Percentiles rank a stretch among this genome's conserved stretches.
These are phyloP conservation scores for Sinella curviseta DNA, from an alignment of 1,140 invertebrate species.

Conservation along the genomic window DNA sequence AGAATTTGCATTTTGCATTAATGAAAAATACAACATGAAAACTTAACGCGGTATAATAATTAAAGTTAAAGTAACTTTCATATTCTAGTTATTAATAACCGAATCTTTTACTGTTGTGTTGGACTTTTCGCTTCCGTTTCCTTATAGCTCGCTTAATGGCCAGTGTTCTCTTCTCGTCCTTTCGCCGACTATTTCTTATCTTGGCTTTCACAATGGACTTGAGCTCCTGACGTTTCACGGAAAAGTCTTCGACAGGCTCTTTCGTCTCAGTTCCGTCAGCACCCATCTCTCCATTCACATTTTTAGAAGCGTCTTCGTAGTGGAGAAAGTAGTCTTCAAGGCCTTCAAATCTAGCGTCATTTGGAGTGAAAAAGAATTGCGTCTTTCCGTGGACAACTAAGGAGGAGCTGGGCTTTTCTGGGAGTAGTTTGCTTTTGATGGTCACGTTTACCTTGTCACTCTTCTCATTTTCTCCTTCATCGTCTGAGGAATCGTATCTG, in stretches of 20 bases:
- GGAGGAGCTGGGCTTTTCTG: neutral
- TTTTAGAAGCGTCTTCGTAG: neutral
- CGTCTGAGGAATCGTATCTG: conserved; percentile 43
- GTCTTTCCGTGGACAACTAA: neutral
- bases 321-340: conserved; percentile 31
- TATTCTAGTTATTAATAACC: too few species aligned
- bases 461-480: conserved; percentile 33
- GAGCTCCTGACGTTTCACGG: conserved; percentile 27
- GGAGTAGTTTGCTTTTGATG: neutral
- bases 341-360: conserved; percentile 10
- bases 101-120: too few species aligned
- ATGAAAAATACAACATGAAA: too few species aligned
- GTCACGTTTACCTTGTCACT: neutral
- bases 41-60: too few species aligned
- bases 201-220: conserved; percentile 32
- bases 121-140: conserved; percentile 17
- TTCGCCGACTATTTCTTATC: conserved; percentile 28
- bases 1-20: too few species aligned
- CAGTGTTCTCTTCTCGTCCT: conserved; percentile 26
- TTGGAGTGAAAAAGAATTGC: conserved; percentile 25
- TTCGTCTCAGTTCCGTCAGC: neutral
- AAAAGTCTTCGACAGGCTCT: conserved; percentile 5
- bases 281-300: neutral
- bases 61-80: too few species aligned
- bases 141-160: conserved; percentile 17